Base-by-base conservation (phyloP, 2,888 invertebrate genomes). In the Melieria picta region DNA sequence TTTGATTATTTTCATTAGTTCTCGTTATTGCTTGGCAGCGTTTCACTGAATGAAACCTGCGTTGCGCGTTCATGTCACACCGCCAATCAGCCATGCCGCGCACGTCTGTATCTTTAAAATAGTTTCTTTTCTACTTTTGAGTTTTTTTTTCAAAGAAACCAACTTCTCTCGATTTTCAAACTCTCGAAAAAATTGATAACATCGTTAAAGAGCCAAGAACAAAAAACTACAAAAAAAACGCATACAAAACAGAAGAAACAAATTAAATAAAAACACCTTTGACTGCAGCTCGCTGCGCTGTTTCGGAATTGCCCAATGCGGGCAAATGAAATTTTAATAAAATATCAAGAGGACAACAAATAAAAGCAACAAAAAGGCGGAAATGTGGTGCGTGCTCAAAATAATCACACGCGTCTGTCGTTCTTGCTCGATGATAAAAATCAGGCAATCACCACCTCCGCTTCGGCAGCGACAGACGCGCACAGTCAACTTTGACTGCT, bases 331-430 rank as follows among this genome's bases (percentile, higher is more conserved):
- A 72, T 64, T 72, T 72, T 72, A 70, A 72, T 72, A 67, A 74
- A 72, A 71, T 64, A 70, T 55, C 56, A 58, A 62, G 46, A 65
- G 52, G 50, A 16, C 46, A 30, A 46, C 61, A 50, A 72, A 43
- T 55, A 46, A 45, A 52, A 60, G 52, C 46, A 65, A 56, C 46
- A 48, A 66, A 66, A 66, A 71, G 76, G 75, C 79, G 78, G 79
- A 79, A 79, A 79, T 77, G 76, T 76, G 74, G 76, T 78, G 77
- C 79, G 79, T 79, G 79, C 78, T 76, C 75, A 76, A 77, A 79
- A 79, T 77, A 79, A 78, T 76, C 79, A 77, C 77, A 74, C 69
- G 60, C 30, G 30, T 30, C 30, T 30, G 30, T 30, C 30, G 64
- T 56, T 65, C 56, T 43, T 52, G 65, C 61, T 60, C 46, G 9